These are phyloP conservation scores for Eidolon dupreanum DNA, from an alignment of 2,797 vertebrate genomes.

Conservation along the genomic window DNA sequence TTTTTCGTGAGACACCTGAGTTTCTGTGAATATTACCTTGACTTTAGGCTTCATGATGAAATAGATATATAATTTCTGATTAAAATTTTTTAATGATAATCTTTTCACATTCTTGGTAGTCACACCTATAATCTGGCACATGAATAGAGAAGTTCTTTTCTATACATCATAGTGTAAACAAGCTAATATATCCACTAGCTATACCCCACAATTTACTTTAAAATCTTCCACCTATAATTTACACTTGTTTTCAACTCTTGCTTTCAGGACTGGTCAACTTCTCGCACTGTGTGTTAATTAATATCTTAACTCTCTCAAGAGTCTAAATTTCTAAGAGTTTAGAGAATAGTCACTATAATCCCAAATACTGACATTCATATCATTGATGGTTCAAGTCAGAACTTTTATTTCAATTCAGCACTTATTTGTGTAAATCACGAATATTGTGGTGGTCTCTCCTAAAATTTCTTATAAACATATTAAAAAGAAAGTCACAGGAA, in stretches of 20 bases:
- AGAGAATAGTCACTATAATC: neutral
- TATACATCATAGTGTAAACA: slow-evolving; percentile 12
- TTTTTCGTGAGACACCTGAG: slow-evolving; percentile 5
- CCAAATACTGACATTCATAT: neutral
- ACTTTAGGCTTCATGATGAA: slow-evolving; percentile 29
- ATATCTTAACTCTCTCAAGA: neutral
- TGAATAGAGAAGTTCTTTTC: neutral
- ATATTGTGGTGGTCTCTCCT: neutral
- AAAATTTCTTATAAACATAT: neutral
- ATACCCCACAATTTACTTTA: slow-evolving; percentile 51
- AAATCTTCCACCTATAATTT: slow-evolving; percentile 42
- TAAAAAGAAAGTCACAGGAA: slow-evolving; percentile 1
- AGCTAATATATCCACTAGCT: slow-evolving; percentile 12
- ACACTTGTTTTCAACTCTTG: neutral
- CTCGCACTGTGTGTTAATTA: neutral
- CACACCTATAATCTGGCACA: neutral
- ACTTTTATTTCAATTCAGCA: slow-evolving; percentile 15
- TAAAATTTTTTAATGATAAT: neutral
- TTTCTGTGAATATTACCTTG: slow-evolving; percentile 9
- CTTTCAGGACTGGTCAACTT: neutral
- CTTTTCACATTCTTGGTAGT: slow-evolving; percentile 38
- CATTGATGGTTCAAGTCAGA: neutral
- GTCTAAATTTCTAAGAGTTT: neutral
- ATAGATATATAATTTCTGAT: neutral
- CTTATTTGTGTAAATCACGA: neutral